Percentiles rank a stretch among this genome's conserved stretches.
Conservation (phyloP, 2,797 vertebrate genomes). For the Pempheris klunzingeri region DNA sequence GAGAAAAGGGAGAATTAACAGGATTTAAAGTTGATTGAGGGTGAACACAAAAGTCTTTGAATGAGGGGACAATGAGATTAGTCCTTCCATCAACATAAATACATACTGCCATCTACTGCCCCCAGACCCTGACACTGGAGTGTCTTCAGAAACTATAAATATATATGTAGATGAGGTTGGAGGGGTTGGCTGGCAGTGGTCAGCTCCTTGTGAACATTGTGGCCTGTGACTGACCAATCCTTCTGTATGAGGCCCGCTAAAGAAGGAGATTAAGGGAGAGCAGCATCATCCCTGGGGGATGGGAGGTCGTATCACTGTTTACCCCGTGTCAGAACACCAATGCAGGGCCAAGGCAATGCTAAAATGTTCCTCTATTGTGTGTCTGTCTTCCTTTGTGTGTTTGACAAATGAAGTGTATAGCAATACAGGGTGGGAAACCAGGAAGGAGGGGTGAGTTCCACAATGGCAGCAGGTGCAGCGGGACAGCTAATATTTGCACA, state of each 20-base stretch:
- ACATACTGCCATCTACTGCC: constrained; percentile 48
- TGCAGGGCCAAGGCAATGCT: constrained; percentile 54
- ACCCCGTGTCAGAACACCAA: constrained; percentile 63
- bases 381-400: constrained; percentile 79
- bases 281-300: constrained; percentile 45
- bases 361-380: constrained; percentile 80
- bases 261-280: constrained; percentile 53
- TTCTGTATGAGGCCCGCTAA: constrained; percentile 13
- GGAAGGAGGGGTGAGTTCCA: constrained; percentile 65
- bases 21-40: constrained; percentile 69
- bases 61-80: constrained; percentile 62
- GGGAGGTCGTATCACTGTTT: constrained; percentile 63
- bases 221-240: constrained; percentile 51
- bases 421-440: constrained; percentile 68
- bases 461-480: constrained; percentile 87
- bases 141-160: constrained; percentile 45
- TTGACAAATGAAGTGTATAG: constrained; percentile 84
- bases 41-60: constrained; percentile 55
- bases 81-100: constrained; percentile 47
- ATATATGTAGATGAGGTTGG: constrained; percentile 65
- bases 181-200: constrained; percentile 27
- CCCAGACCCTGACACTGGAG: constrained; percentile 8
- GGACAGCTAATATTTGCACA: constrained; percentile 86
- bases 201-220: constrained; percentile 48
- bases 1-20: constrained; percentile 64